These are phyloP conservation scores for Heliconius himera DNA, from an alignment of 1,140 invertebrate species.

Conservation along the genomic window DNA sequence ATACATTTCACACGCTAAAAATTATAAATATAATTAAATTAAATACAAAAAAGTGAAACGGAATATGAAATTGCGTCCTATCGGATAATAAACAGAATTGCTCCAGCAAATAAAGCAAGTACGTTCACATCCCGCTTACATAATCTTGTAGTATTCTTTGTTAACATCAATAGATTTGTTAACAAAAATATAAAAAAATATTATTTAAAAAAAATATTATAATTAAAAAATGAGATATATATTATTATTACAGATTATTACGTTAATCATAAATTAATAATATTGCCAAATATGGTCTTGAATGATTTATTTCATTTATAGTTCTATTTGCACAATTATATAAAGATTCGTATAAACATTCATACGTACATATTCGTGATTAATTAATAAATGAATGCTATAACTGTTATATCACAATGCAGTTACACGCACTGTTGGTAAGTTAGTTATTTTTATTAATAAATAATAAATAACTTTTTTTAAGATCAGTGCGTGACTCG, in stretches of 20 bases:
- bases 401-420: background rate
- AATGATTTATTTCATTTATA: background rate
- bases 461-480: no score
- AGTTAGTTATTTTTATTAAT: no score
- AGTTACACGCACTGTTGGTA: background rate
- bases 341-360: background rate
- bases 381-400: background rate
- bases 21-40: background rate
- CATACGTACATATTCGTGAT: background rate
- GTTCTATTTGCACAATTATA: background rate
- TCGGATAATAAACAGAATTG: background rate
- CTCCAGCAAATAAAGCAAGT: background rate
- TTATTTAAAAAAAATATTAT: no score
- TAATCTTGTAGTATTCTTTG: background rate
- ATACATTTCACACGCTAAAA: background rate
- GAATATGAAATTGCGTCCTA: background rate
- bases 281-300: background rate
- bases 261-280: background rate
- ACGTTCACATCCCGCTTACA: background rate
- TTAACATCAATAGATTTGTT: no score
- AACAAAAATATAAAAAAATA: no score
- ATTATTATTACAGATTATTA: background rate
- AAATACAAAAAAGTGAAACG: background rate
- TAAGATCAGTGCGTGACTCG: no score
- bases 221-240: background rate